These are phyloP conservation scores for Taphrorychus bicolor DNA, from an alignment of 2,888 invertebrate species.

Conservation along the genomic window DNA sequence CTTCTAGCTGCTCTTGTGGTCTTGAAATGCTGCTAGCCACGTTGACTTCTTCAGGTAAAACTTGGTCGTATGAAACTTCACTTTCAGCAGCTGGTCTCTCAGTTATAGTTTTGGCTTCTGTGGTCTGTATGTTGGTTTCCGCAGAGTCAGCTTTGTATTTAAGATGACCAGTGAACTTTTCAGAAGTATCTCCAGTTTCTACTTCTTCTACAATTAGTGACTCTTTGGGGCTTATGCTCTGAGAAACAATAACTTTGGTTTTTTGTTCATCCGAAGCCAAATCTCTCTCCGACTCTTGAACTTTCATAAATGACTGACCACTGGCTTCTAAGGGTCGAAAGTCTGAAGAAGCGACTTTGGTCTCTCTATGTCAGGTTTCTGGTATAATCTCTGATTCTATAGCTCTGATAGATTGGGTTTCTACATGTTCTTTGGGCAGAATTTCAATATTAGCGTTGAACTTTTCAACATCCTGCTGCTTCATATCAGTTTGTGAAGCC, in stretches of 20 bases:
- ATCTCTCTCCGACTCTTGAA: conserved; percentile 72
- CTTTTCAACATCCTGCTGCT: conserved; percentile 60
- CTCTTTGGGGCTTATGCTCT: conserved; percentile 66
- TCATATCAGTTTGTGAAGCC: conserved; percentile 66
- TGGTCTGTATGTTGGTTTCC: conserved; percentile 64
- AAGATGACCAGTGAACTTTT: conserved; percentile 63
- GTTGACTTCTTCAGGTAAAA: conserved; percentile 54
- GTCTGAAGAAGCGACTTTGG: conserved; percentile 61
- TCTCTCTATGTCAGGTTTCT: conserved; percentile 56
- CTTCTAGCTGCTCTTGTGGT: conserved; percentile 67
- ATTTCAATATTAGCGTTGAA: conserved; percentile 68
- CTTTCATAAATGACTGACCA: conserved; percentile 65
- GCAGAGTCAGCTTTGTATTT: conserved; percentile 66
- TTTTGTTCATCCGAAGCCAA: conserved; percentile 64
- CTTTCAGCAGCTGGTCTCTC: conserved; percentile 70
- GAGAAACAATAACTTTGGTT: conserved; percentile 64
- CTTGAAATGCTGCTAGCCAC: conserved; percentile 61
- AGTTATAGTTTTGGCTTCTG: conserved; percentile 70
- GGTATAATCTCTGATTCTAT: conserved; percentile 68
- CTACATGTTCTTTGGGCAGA: conserved; percentile 68
- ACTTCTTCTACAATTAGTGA: conserved; percentile 68
- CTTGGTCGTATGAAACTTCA: conserved; percentile 62
- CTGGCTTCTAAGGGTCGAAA: conserved; percentile 67
- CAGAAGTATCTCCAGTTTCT: conserved; percentile 64
- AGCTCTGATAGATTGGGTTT: conserved; percentile 65